Conservation (phyloP, 2,797 vertebrate species). For the Tapera naevia region DNA sequence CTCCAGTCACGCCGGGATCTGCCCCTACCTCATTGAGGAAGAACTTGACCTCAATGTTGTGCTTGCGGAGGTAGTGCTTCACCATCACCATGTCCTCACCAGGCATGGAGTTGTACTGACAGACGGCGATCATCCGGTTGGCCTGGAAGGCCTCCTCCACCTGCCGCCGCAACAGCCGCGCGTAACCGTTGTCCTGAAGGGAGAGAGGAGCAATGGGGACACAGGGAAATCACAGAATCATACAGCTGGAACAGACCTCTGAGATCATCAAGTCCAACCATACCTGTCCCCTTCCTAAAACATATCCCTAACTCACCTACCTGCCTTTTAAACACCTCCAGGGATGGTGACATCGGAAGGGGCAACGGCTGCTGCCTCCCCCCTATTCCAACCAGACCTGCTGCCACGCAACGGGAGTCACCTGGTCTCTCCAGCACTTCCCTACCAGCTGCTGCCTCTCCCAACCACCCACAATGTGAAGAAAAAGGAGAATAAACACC, state of each 20-base stretch:
- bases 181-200: constrained; percentile 64
- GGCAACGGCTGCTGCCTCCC: background rate
- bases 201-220: background rate
- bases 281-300: too few species aligned
- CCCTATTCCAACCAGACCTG: rapidly evolving
- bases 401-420: rapidly evolving
- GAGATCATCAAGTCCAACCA: too few species aligned
- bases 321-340: too few species aligned
- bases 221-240: too few species aligned
- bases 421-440: background rate
- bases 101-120: constrained; percentile 81
- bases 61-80: constrained; percentile 79
- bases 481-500: background rate
- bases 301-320: too few species aligned
- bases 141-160: constrained; percentile 76
- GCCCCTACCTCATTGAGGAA: constrained; percentile 86
- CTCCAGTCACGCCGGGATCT: rapidly evolving
- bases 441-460: background rate
- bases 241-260: too few species aligned
- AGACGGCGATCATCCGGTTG: constrained; percentile 87
- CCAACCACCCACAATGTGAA: background rate
- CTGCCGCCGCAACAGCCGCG: constrained; percentile 74
- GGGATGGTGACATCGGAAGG: too few species aligned
- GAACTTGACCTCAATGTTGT: constrained; percentile 81
- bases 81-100: constrained; percentile 81